A percentile compares a stretch with the other conserved stretches of the same genome.
Conservation (phyloP, 2,797 vertebrate species). For the Notolabrus celidotus region DNA sequence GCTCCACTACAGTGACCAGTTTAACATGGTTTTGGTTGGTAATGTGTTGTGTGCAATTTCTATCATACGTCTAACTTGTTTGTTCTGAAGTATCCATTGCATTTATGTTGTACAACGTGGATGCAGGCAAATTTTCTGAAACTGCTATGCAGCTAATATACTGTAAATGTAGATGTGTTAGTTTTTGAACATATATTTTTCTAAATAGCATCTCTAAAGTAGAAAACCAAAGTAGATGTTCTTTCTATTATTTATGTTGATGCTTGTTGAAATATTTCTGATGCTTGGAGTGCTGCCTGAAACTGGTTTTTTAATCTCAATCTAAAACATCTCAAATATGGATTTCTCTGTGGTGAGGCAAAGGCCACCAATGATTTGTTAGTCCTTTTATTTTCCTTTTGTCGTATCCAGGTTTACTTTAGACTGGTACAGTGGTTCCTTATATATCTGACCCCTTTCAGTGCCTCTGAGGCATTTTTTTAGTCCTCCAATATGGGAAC, state of each 20-base stretch:
- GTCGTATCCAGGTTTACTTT: conserved; percentile 67
- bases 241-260: conserved; percentile 74
- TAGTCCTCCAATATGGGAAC: conserved; percentile 9
- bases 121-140: conserved; percentile 75
- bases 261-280: conserved; percentile 50
- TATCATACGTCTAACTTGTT: conserved; percentile 65
- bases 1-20: conserved; percentile 55
- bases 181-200: conserved; percentile 79
- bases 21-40: conserved; percentile 55
- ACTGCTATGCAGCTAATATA: conserved; percentile 84
- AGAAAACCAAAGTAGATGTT: conserved; percentile 68
- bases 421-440: conserved; percentile 72
- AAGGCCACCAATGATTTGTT: conserved; percentile 23
- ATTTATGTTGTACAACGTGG: conserved; percentile 73
- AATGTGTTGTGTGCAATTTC: conserved; percentile 69
- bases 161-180: conserved; percentile 76
- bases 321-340: conserved; percentile 27
- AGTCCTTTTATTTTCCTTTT: conserved; percentile 60
- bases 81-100: conserved; percentile 74
- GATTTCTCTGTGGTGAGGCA: conserved; percentile 16
- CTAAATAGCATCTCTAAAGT: conserved; percentile 68
- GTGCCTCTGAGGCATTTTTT: conserved; percentile 5
- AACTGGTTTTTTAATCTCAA: conserved; percentile 23
- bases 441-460: conserved; percentile 12
- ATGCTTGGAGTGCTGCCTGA: conserved; percentile 50